Evolutionary conservation across 2,888 invertebrate species (phyloP), one percentile per base, ranked within the genome.

Genomic region (Spialia ferax): DNA sequence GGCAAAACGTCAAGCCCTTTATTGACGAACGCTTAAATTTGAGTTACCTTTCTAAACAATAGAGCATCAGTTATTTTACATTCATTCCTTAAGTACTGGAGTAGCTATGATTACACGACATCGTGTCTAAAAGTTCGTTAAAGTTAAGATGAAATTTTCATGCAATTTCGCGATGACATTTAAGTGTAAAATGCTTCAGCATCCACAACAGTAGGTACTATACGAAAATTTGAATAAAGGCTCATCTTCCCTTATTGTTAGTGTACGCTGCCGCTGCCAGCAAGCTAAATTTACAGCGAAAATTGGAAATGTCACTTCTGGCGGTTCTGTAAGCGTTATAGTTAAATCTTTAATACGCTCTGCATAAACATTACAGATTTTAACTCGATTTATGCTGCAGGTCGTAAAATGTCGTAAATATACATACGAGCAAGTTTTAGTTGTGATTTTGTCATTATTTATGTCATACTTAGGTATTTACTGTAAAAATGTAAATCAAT

Each of bases 111-210:
- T 54, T 35, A 57, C 18, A 45, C 48, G 18, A 32, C 56, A 50
- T 48, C 32, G 50, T 26, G 52, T 35, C 62, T 59, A 65, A 35
- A 52, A 29, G 52, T 52, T 66, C 42, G 52, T 59, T 55, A 23
- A 7, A 50, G 59, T 66, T 75, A 74, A 79, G 72, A 79, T 80
- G 73, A 79, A 77, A 82, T 78, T 79, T 78, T 73, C 74, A 72
- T 77, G 75, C 78, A 80, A 81, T 82, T 83, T 81, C 70, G 73
- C 73, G 70, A 71, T 73, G 76, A 74, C 71, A 70, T 73, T 76
- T 77, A 73, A 77, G 70, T 67, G 75, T 70, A 74, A 80, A 78
- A 79, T 70, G 70, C 73, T 76, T 73, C 73, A 69, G 13, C 61
- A 68, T 71, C 76, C 70, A 69, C 74, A 75, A 71, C 73, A 69